phyloP scores from a whole-genome alignment of 1,140 invertebrate genomes.

The Popillia japonica region DNA sequence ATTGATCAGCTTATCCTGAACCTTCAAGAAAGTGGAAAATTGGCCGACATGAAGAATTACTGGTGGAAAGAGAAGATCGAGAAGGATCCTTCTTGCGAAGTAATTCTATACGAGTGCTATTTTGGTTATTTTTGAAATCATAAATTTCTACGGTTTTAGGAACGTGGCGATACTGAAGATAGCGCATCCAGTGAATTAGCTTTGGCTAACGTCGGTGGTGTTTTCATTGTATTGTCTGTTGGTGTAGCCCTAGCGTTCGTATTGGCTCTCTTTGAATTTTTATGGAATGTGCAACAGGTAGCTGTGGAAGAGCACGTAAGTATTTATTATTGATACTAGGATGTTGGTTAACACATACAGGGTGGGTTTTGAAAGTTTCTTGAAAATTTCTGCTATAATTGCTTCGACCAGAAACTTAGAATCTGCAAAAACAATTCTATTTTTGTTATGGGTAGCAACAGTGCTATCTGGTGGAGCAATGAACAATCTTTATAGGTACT shows the following conservation, averaged over 20 bases:
- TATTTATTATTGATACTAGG: no score
- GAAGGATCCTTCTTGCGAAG: constrained; percentile 55
- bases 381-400: no score
- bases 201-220: constrained; percentile 87
- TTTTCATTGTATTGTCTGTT: constrained; percentile 84
- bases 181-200: constrained; percentile 67
- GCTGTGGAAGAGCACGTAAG: constrained; percentile 78
- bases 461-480: no score
- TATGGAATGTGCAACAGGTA: constrained; percentile 82
- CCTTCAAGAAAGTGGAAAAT: constrained; percentile 81
- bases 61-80: constrained; percentile 81
- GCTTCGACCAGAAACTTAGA: no score
- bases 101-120: constrained; percentile 43
- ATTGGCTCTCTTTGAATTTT: constrained; percentile 78
- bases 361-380: no score
- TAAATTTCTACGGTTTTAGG: not conserved
- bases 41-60: constrained; percentile 81
- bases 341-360: no score
- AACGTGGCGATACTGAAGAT: not conserved
- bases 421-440: no score
- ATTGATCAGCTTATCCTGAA: constrained; percentile 80
- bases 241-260: constrained; percentile 73
- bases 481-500: no score
- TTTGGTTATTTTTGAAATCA: not conserved
- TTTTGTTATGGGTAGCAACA: no score